Conservation (phyloP, 2,888 invertebrate species). For the Melipona beecheii region DNA sequence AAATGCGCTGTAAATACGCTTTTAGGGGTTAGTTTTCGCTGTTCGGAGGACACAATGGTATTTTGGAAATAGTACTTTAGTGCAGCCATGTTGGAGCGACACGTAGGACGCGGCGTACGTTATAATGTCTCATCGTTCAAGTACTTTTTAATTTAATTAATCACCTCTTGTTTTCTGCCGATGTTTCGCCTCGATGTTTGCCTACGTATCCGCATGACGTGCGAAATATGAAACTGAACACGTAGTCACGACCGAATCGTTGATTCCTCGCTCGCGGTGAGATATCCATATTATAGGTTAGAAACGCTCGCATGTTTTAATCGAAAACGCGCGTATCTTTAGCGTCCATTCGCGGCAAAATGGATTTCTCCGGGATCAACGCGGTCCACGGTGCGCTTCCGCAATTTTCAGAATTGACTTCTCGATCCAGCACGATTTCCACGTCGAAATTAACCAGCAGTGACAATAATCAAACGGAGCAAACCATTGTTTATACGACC, state of each 20-base stretch:
- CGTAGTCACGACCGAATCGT: constrained; percentile 22
- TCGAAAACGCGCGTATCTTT: constrained; percentile 29
- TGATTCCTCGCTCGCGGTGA: constrained; percentile 20
- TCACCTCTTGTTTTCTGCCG: constrained; percentile 37
- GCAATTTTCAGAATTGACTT: constrained; percentile 80
- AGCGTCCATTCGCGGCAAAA: constrained; percentile 54
- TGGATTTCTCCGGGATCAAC: constrained; percentile 79
- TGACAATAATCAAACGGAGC: constrained; percentile 67
- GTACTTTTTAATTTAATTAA: constrained; percentile 69
- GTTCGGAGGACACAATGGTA: too few species aligned
- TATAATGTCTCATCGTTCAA: constrained; percentile 60
- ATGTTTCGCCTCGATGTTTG: constrained; percentile 24
- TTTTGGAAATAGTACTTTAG: constrained; percentile 47
- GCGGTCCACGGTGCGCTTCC: constrained; percentile 77
- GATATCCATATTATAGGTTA: constrained; percentile 65
- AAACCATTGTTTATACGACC: constrained; percentile 77
- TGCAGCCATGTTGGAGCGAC: constrained; percentile 72
- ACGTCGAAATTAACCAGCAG: constrained; percentile 69
- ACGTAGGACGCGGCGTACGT: constrained; percentile 73
- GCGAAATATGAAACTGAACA: constrained; percentile 54
- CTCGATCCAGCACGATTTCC: constrained; percentile 70
- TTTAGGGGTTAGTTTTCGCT: not conserved
- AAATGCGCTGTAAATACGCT: not conserved
- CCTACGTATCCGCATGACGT: not conserved
- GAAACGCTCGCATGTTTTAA: constrained; percentile 40